phyloP scores from a whole-genome alignment of 1,140 invertebrate genomes.

The Ganaspis sp. region DNA sequence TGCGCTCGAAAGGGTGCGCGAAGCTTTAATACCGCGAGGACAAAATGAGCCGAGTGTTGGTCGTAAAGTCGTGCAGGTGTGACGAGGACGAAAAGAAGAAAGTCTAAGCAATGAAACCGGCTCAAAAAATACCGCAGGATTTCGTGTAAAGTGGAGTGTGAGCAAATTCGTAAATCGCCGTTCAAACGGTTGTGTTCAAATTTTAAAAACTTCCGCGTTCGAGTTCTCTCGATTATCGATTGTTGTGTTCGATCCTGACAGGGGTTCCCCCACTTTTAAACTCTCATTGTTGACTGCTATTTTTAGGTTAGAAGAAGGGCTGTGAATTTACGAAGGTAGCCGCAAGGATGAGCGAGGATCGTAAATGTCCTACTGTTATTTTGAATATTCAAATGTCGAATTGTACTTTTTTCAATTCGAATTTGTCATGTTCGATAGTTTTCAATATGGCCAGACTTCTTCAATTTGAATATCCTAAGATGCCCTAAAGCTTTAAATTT shows the following conservation, averaged over 20 bases:
- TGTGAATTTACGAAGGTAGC: too few relatives aligned
- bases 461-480: too few relatives aligned
- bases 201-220: not conserved
- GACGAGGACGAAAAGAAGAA: constrained; percentile 64
- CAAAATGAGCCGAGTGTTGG: constrained; percentile 59
- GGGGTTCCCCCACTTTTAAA: too few relatives aligned
- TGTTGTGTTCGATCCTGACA: not conserved
- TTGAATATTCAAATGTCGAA: too few relatives aligned
- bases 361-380: too few relatives aligned
- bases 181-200: not conserved
- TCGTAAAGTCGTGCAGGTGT: constrained; percentile 67
- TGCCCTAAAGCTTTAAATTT: too few relatives aligned
- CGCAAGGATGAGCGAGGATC: too few relatives aligned
- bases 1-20: constrained; percentile 71
- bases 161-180: not conserved
- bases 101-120: not conserved
- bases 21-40: constrained; percentile 49
- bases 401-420: too few relatives aligned
- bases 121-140: not conserved
- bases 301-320: too few relatives aligned
- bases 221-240: not conserved
- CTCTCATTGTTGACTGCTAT: too few relatives aligned
- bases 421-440: too few relatives aligned
- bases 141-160: not conserved
- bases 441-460: too few relatives aligned